phyloP scores from a whole-genome alignment of 2,113 vertebrate species.

The Tyrannus savana region DNA sequence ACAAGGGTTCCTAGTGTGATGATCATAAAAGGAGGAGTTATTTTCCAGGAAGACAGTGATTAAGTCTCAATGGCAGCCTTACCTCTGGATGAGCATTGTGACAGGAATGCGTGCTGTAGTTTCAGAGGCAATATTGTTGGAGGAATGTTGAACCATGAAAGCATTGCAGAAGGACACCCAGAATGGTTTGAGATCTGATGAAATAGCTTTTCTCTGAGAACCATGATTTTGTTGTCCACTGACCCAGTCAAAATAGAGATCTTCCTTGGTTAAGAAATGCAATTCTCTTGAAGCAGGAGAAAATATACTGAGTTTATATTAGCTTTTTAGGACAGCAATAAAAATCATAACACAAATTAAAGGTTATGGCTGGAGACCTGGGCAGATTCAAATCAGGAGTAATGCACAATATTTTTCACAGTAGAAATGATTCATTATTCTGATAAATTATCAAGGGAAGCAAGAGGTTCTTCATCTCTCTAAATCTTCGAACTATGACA shows the following conservation, averaged over 20 bases:
- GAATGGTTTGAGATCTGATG: background rate
- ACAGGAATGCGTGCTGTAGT: background rate
- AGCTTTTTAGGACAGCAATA: background rate
- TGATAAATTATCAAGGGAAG: constrained; percentile 25
- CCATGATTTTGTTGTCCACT: background rate
- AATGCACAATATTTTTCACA: constrained; percentile 3
- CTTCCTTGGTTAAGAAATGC: background rate
- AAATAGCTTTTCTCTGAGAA: background rate
- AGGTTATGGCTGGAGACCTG: background rate
- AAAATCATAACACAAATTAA: background rate
- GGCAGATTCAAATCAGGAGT: background rate
- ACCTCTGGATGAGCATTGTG: background rate
- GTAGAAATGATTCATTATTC: constrained; percentile 42
- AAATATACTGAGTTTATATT: background rate
- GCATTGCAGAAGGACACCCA: background rate
- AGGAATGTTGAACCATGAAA: background rate
- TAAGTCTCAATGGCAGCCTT: background rate
- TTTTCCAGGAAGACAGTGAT: background rate
- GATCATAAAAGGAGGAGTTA: background rate
- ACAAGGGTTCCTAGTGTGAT: background rate
- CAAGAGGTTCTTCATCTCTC: constrained; percentile 20
- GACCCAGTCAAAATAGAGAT: background rate
- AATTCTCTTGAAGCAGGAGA: background rate
- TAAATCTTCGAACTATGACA: constrained; percentile 20
- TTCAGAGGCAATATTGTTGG: background rate